Conservation (phyloP, 1,140 invertebrate genomes). For the Achroia grisella region DNA sequence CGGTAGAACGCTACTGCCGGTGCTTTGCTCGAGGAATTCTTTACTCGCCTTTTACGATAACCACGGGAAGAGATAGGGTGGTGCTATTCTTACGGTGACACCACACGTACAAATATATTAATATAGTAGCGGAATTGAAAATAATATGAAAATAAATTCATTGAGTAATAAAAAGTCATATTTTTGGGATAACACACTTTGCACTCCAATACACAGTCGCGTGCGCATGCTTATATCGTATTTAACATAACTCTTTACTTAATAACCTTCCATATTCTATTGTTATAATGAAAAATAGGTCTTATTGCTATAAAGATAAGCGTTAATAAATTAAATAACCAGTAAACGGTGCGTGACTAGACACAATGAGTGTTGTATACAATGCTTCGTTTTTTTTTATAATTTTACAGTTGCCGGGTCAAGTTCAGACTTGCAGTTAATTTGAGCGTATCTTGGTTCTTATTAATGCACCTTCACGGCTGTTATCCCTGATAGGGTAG, state of each 20-base stretch:
- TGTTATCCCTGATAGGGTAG: no score
- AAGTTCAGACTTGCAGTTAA: conserved; percentile 49
- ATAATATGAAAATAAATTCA: no score
- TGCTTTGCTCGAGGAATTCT: no score
- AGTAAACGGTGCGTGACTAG: neutral
- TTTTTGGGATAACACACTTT: neutral
- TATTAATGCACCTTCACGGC: no score
- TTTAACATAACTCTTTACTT: neutral
- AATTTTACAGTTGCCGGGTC: conserved; percentile 29
- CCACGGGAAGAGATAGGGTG: no score
- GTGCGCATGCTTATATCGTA: conserved; percentile 8
- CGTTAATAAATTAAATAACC: neutral
- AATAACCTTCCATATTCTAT: neutral
- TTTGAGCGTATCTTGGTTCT: conserved; percentile 17
- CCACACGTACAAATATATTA: no score
- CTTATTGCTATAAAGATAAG: neutral
- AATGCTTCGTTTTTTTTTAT: conserved; percentile 14
- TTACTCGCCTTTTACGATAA: no score
- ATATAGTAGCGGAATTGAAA: no score
- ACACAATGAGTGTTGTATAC: neutral
- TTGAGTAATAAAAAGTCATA: no score
- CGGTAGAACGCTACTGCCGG: no score
- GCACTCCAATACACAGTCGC: conserved; percentile 3
- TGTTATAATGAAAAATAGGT: neutral
- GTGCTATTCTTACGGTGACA: no score